Evolutionary conservation across 2,113 vertebrate genomes (phyloP).

Genomic region (Aptenodytes forsteri): DNA sequence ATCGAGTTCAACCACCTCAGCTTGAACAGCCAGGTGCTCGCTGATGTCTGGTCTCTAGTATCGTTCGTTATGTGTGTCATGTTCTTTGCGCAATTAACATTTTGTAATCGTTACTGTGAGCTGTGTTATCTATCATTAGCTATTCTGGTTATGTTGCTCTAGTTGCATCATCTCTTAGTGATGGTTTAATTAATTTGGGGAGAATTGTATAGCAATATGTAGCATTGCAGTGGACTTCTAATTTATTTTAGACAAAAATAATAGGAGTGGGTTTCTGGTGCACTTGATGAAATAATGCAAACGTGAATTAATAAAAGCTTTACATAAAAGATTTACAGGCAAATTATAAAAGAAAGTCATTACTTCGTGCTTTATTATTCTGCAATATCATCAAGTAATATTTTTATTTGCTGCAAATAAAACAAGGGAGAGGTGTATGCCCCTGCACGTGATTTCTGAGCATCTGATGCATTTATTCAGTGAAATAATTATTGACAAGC

Average conservation of each 20-base stretch:
- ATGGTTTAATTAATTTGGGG: background rate
- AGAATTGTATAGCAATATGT: background rate
- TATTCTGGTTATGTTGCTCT: background rate
- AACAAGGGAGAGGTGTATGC: background rate
- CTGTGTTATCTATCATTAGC: background rate
- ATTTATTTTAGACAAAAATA: background rate
- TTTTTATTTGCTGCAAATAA: background rate
- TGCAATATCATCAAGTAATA: background rate
- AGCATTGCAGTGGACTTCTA: background rate
- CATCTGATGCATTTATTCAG: background rate
- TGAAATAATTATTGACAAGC: background rate
- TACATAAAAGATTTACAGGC: background rate
- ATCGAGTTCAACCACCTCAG: slow-evolving; percentile 86
- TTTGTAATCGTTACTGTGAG: background rate
- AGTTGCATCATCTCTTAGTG: background rate
- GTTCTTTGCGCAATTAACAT: background rate
- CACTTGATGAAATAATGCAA: background rate
- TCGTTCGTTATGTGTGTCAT: background rate
- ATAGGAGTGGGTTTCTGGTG: background rate
- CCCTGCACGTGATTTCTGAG: background rate
- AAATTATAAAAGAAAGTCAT: background rate
- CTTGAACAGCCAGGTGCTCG: slow-evolving; percentile 90
- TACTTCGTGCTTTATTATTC: background rate
- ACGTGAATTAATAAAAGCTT: background rate
- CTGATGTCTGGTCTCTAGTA: background rate